Percentiles rank a stretch among this genome's conserved stretches.
Evolutionary conservation across 2,113 vertebrate genomes (phyloP).

Genomic region (Pelvicachromis taeniatus): DNA sequence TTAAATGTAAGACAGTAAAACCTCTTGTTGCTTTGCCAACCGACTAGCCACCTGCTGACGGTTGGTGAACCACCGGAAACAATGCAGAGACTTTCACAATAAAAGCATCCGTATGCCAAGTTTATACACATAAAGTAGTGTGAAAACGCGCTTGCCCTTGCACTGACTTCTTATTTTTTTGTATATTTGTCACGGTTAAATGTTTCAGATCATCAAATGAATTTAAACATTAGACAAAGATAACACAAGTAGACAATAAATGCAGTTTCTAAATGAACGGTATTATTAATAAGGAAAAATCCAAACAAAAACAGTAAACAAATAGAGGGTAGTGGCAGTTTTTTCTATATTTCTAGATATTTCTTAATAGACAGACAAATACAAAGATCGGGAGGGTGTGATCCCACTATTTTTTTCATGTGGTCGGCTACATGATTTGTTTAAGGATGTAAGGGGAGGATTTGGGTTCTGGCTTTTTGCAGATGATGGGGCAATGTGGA

Average conservation of each 20-base stretch:
- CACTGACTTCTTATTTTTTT: neutral
- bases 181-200: neutral
- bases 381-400: neutral
- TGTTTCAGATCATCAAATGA: neutral
- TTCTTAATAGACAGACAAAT: neutral
- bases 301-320: neutral
- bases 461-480: neutral
- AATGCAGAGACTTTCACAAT: neutral
- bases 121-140: neutral
- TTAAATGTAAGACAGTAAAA: neutral
- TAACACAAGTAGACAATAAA: too few relatives aligned
- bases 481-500: neutral
- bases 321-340: neutral
- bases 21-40: neutral
- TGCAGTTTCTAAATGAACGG: too few relatives aligned
- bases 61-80: conserved; percentile 23
- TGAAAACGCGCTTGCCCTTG: neutral
- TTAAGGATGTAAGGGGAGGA: neutral
- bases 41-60: conserved; percentile 1
- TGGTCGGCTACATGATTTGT: neutral
- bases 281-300: neutral
- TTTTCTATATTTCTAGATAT: neutral
- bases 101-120: neutral
- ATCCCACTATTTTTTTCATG: neutral
- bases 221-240: too few relatives aligned